Conservation (phyloP, 2,113 vertebrate species). For the Ameiurus melas region DNA sequence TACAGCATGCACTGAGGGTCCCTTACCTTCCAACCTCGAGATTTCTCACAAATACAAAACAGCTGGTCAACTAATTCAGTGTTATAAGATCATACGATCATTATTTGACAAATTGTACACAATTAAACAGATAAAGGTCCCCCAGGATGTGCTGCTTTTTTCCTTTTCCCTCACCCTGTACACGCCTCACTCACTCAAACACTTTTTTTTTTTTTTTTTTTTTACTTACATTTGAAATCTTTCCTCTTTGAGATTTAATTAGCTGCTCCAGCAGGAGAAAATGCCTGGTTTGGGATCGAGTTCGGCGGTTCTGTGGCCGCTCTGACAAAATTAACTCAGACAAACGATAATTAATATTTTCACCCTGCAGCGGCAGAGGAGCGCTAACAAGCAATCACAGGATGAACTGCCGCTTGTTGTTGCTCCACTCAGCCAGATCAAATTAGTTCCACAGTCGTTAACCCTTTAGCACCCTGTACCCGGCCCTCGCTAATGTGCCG, state of each 20-base stretch:
- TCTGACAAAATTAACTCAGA: constrained; percentile 63
- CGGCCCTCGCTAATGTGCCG: constrained; percentile 14
- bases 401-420: constrained; percentile 30
- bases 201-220: not conserved
- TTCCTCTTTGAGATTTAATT: constrained; percentile 58
- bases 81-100: not conserved
- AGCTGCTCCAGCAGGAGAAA: constrained; percentile 60
- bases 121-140: not conserved
- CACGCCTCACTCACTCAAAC: not conserved
- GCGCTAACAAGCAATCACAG: constrained; percentile 46
- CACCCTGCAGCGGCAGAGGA: constrained; percentile 57
- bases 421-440: constrained; percentile 39
- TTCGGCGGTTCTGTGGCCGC: constrained; percentile 45
- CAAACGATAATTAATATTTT: constrained; percentile 72
- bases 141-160: not conserved
- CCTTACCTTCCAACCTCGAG: not conserved
- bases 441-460: constrained; percentile 38
- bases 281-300: constrained; percentile 58
- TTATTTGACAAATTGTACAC: not conserved
- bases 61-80: not conserved
- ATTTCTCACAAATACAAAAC: not conserved
- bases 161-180: not conserved
- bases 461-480: constrained; percentile 27
- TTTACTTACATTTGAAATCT: constrained; percentile 16
- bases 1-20: not conserved